Base-by-base conservation (phyloP, 2,113 vertebrate genomes). In the Leptobrachium ailaonicum region DNA sequence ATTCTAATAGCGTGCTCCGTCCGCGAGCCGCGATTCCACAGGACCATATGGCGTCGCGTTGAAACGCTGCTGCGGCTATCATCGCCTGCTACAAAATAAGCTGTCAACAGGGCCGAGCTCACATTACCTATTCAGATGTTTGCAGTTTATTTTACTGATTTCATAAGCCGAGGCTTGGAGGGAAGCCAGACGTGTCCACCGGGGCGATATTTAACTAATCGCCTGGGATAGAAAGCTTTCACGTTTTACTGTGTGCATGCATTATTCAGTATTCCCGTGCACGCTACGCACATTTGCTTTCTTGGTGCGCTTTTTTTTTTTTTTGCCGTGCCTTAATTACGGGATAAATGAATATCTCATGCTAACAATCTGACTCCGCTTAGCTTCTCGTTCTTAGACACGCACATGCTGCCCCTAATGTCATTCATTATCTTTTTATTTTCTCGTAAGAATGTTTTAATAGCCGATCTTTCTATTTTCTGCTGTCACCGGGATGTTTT, bases 241-340 rank as follows among this genome's bases (percentile, higher is more conserved):
- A 41, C 40, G 32, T 32, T 20, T 14, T 8, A 50, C 6, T 63
- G 45, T 66, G 62, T 10, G 3, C 1, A 77, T 77, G 50, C 64
- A 77, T 77, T 69, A 77, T 77, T 77, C 66, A 68, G 9, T 43
- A 44, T 10, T 50, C 41, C 50, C 20, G 32, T 40, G 14, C 62
- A 6, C n/a, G 32, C 4, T 40, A 40, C 9, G 10, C 44, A 53
- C 14, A 40, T 68, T 6, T 11, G 40, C 13, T 4, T 32, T 14
- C 63, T 45, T 3, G 14, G n/a, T 64, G 40, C 1, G n/a, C 3
- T 32, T 64, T 32, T 32, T 32, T 32, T 32, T 32, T 32, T 32
- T 32, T 53, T 2, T n/a, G 44, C 47, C 20, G 5, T 7, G 6
- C 62, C 64, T 43, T 68, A 41, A 58, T 58, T 41, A 67, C 45